Base-by-base conservation (phyloP, 1,140 invertebrate species). In the Habropoda laboriosa region DNA sequence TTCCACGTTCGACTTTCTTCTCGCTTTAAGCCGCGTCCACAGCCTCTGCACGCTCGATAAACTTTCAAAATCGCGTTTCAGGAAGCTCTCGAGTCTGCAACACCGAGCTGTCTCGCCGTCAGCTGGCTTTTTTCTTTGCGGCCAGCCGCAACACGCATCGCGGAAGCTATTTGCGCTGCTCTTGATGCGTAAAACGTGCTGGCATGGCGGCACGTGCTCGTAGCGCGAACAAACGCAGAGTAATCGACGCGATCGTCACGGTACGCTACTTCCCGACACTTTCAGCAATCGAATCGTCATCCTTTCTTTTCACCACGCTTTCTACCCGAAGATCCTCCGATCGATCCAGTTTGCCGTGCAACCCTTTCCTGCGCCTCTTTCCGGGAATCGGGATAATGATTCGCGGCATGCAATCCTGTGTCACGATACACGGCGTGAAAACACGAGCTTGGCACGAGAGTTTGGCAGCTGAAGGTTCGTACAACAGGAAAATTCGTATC, bases 341-440 rank as follows among this genome's bases (percentile, higher is more conserved):
- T 40, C 21, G 32, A 58, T 60, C 12, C 4, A 32, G 21, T 55
- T 76, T 13, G 32, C n/a, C n/a, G n/a, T n/a, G n/a, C n/a, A n/a
- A n/a, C n/a, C n/a, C n/a, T n/a, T n/a, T n/a, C n/a, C n/a, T n/a
- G n/a, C n/a, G n/a, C n/a, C n/a, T n/a, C n/a, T 21, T 80, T 75
- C 42, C 32, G 21, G 80, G 40, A 70, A 82, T 18, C 45, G 38
- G 8, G 53, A 16, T 80, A 82, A 82, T 67, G 55, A 70, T 40
- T 68, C 30, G 64, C 21, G 30, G 61, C 77, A 75, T 70, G 77
- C 77, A 49, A 82, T 45, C 27, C 35, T 13, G 32, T 5, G 53
- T 67, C 61, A 57, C 42, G 42, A 75, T 57, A 27, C 21, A 53
- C 38, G 16, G 12, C n/a, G 30, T 7, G 18, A 64, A 45, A 16